phyloP scores from a whole-genome alignment of 2,888 invertebrate genomes.

The Pseudeuparius sepicola region DNA sequence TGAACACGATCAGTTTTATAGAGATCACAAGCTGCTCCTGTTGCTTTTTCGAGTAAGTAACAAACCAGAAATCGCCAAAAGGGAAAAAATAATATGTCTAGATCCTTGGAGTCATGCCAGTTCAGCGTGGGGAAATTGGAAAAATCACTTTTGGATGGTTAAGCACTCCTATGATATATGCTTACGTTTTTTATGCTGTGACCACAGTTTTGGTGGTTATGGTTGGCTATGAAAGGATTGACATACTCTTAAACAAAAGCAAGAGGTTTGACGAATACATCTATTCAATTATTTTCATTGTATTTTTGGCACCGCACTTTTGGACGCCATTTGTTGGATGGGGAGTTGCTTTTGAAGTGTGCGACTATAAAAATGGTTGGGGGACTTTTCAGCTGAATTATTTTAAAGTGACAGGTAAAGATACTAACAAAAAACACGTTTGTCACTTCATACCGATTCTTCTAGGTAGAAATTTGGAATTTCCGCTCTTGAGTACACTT shows the following conservation, averaged over 20 bases:
- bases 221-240: constrained; percentile 52
- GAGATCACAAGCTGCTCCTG: constrained; percentile 54
- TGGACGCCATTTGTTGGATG: constrained; percentile 62
- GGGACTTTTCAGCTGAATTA: constrained; percentile 51
- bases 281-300: constrained; percentile 55
- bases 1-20: constrained; percentile 55
- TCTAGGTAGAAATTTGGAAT: constrained; percentile 50
- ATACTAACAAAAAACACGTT: not conserved
- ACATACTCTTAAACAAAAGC: constrained; percentile 49
- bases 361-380: constrained; percentile 60
- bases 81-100: too few species aligned
- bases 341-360: constrained; percentile 59
- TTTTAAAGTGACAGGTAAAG: constrained; percentile 37
- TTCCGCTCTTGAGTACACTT: constrained; percentile 49
- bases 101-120: constrained; percentile 57
- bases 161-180: constrained; percentile 53
- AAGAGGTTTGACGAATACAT: constrained; percentile 60
- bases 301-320: constrained; percentile 58
- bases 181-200: constrained; percentile 51
- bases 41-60: constrained; percentile 45
- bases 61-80: too few species aligned
- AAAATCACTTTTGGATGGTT: constrained; percentile 55
- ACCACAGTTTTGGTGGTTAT: constrained; percentile 48
- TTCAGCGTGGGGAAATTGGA: constrained; percentile 35
- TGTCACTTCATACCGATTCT: constrained; percentile 28